Evolutionary conservation across 35 echinoderm and acorn worm species (phyloP), one percentile per base, ranked within the genome.

Genomic region (Ophioderma brevispina): DNA sequence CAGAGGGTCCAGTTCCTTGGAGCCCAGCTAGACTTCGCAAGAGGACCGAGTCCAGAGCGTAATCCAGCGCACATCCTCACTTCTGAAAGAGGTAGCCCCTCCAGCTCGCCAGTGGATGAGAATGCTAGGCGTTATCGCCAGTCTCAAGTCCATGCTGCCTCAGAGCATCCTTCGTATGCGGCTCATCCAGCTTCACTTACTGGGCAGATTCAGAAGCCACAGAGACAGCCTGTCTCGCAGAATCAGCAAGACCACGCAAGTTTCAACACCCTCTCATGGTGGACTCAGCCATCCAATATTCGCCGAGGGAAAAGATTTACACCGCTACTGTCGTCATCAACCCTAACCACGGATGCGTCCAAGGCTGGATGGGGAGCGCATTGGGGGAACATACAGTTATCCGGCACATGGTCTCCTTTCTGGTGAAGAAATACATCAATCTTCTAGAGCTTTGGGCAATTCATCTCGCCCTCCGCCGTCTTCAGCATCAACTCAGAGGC

Each of bases 161-260:
- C n/a, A n/a, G n/a, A n/a, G n/a, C n/a, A n/a, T n/a, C n/a, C n/a
- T n/a, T n/a, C n/a, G n/a, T n/a, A n/a, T n/a, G n/a, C n/a, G n/a
- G 25, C 10, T 25, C 23, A 82, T 36, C 18, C 80, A 85, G 23
- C 56, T 84, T 17, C 92, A 89, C 39, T 39, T 94, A 34, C 86
- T 94, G 38, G 11, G 35, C 0, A 78, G 36, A 50, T 84, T 13
- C 76, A 17, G n/a, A n/a, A n/a, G n/a, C n/a, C n/a, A n/a, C n/a
- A n/a, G n/a, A n/a, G n/a, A n/a, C n/a, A n/a, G n/a, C 1, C 21
- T 33, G 81, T 0, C 40, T 19, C 37, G 21, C 8, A 52, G 46
- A 52, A 25, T 31, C 35, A 1, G 42, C 84, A 0, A 14, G 1
- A 14, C 18, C n/a, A 31, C 18, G 13, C 15, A 55, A 81, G 4